Conservation (phyloP, 2,113 vertebrate genomes). For the cattle (Bos taurus) region DNA sequence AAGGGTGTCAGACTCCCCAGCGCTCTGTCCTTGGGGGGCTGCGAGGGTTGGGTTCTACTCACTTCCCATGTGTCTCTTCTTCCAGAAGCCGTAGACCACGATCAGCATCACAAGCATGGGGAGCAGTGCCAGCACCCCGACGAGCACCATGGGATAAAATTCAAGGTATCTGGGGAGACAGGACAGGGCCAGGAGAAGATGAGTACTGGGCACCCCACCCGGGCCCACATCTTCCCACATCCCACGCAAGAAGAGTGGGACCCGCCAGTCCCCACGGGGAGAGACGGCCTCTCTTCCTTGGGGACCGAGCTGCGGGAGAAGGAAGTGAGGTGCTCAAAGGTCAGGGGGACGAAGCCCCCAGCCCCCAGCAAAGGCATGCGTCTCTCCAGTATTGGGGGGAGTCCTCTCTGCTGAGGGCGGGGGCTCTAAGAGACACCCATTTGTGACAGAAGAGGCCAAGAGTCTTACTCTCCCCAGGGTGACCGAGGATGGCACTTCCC, state of each 20-base stretch:
- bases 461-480: neutral
- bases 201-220: neutral
- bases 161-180: neutral
- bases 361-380: neutral
- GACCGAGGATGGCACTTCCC: neutral
- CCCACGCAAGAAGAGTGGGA: rapidly evolving
- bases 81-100: constrained; percentile 50
- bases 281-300: neutral
- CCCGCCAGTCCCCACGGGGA: rapidly evolving
- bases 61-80: constrained; percentile 63
- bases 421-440: neutral
- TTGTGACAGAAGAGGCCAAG: neutral
- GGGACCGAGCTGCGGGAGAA: neutral
- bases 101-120: neutral
- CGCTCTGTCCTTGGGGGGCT: rapidly evolving
- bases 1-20: neutral
- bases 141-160: neutral
- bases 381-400: neutral
- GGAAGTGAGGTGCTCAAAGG: neutral
- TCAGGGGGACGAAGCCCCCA: neutral
- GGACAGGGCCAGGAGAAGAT: neutral
- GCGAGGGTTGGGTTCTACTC: neutral
- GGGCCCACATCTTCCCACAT: too few relatives aligned
- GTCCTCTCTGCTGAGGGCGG: neutral
- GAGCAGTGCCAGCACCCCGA: neutral